Percentiles rank a stretch among this genome's conserved stretches.
These are phyloP conservation scores for Philotrypesis tridentata DNA, from an alignment of 1,140 invertebrate genomes.

Conservation along the genomic window DNA sequence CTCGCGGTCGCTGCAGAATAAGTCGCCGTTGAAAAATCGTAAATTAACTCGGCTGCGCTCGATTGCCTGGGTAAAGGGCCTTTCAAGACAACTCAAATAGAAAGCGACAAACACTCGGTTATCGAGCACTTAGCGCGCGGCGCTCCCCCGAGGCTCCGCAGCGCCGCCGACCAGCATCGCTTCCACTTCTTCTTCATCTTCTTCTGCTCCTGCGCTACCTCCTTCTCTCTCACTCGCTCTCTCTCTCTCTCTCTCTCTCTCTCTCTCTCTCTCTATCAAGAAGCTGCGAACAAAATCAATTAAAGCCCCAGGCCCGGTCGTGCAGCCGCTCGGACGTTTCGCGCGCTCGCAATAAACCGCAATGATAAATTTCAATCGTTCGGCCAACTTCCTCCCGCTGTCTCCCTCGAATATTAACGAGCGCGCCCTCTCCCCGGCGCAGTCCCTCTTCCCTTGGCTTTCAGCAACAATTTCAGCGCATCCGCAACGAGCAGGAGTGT, in stretches of 20 bases:
- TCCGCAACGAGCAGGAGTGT: not conserved
- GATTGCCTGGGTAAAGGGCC: not conserved
- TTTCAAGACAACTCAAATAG: not conserved
- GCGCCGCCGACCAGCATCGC: too few relatives aligned
- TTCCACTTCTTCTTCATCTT: too few relatives aligned
- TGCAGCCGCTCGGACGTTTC: not conserved
- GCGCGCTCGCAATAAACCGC: conserved; percentile 3
- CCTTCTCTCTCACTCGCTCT: not conserved
- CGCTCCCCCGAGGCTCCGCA: not conserved
- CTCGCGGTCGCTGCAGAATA: not conserved
- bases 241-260: not conserved
- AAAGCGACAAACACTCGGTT: not conserved
- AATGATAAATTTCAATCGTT: conserved; percentile 38
- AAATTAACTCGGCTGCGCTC: not conserved
- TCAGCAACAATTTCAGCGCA: too few relatives aligned
- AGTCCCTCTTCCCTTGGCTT: not conserved
- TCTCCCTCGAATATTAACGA: conserved; percentile 26
- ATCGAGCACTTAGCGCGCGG: conserved; percentile 12
- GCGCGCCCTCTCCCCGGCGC: not conserved
- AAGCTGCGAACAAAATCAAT: conserved; percentile 20
- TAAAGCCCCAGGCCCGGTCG: not conserved
- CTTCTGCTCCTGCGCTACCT: too few relatives aligned
- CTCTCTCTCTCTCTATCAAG: not conserved
- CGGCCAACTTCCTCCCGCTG: not conserved
- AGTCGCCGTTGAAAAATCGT: not conserved